Conservation (phyloP, 2,797 vertebrate species). For the Siniperca undulata region DNA sequence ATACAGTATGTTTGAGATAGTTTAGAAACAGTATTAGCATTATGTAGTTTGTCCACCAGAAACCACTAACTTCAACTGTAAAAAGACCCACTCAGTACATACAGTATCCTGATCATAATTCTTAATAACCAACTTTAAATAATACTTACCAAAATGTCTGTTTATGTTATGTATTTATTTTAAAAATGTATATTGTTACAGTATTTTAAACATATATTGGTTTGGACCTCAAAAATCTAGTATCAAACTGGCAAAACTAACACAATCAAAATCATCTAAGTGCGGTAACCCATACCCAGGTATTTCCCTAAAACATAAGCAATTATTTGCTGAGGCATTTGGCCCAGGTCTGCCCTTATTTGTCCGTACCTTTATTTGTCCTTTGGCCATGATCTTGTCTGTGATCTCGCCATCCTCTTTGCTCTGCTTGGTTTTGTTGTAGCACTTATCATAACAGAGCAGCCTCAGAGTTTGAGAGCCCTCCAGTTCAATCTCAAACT, state of each 20-base stretch:
- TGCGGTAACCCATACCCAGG: not conserved
- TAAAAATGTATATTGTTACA: not conserved
- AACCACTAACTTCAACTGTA: not conserved
- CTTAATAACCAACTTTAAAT: not conserved
- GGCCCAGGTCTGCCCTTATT: not conserved
- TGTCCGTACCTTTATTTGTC: constrained; percentile 90
- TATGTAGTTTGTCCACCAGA: not conserved
- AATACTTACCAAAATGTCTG: not conserved
- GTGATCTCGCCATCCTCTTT: constrained; percentile 92
- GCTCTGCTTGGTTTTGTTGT: constrained; percentile 87
- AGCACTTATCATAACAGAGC: constrained; percentile 94
- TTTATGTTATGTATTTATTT: not conserved
- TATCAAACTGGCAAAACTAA: not conserved
- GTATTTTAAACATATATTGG: not conserved
- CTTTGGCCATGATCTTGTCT: constrained; percentile 92
- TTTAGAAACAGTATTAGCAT: not conserved
- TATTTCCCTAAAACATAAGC: not conserved
- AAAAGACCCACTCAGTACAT: not conserved
- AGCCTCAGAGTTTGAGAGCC: constrained; percentile 94
- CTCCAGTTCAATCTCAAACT: constrained; percentile 97
- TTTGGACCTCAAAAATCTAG: not conserved
- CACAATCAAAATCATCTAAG: not conserved
- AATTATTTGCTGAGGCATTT: not conserved
- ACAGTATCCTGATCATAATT: not conserved
- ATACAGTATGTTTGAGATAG: not conserved